Conservation (phyloP, 92 coral and sea anemone genomes). For the Paramuricea clavata region DNA sequence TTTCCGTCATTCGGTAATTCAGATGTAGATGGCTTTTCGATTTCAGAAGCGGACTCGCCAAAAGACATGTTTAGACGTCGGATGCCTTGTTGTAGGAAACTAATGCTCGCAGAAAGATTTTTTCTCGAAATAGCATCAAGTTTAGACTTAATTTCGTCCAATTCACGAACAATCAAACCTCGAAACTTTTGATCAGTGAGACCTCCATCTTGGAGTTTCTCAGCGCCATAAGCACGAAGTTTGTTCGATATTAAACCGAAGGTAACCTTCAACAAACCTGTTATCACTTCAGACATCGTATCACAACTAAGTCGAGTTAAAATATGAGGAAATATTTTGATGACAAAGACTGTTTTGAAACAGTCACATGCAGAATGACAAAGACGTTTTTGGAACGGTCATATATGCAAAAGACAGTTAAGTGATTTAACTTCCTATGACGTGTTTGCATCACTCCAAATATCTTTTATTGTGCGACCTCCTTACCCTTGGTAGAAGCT, state of each 20-base stretch:
- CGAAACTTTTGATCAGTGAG: constrained; percentile 10
- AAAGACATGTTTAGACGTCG: background rate
- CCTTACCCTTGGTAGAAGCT: too few species aligned
- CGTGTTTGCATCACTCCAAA: too few species aligned
- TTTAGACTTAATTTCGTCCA: background rate
- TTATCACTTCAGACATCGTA: background rate
- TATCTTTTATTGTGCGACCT: too few species aligned
- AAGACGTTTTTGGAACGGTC: too few species aligned
- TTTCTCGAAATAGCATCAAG: constrained; percentile 1
- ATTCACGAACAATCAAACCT: background rate
- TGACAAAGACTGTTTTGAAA: too few species aligned
- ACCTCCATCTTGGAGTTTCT: constrained; percentile 14
- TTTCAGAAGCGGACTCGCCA: background rate
- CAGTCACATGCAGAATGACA: too few species aligned
- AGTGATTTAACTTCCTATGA: too few species aligned
- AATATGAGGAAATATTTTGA: background rate
- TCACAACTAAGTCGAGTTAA: background rate
- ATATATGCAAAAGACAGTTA: too few species aligned
- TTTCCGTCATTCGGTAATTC: background rate
- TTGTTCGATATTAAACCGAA: constrained; percentile 1
- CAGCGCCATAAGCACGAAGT: background rate
- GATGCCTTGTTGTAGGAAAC: background rate
- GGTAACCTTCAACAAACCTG: background rate
- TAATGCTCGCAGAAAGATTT: background rate
- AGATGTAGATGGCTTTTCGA: background rate